Percentiles rank a stretch among this genome's conserved stretches.
Evolutionary conservation across 2,888 invertebrate species (phyloP).

Genomic region (Mantis religiosa): DNA sequence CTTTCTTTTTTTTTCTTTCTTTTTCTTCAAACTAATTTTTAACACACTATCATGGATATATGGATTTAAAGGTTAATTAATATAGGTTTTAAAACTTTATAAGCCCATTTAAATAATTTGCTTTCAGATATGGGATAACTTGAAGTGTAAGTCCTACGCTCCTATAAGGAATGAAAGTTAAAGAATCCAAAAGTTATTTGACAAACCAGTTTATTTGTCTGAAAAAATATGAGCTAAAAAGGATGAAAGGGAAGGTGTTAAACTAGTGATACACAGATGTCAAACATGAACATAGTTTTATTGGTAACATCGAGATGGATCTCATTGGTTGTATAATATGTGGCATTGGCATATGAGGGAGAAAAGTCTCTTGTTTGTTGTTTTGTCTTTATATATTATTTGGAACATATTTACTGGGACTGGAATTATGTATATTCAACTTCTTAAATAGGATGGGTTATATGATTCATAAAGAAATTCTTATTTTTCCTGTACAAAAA

Average conservation of each 20-base stretch:
- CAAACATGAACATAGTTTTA: slow-evolving; percentile 29
- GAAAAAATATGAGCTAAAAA: not conserved
- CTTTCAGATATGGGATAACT: no score
- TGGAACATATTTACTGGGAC: not conserved
- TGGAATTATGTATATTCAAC: not conserved
- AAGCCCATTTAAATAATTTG: no score
- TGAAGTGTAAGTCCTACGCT: no score
- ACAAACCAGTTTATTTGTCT: not conserved
- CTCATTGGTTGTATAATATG: slow-evolving; percentile 4
- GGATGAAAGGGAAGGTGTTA: not conserved
- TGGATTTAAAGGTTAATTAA: no score
- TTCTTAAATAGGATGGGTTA: not conserved
- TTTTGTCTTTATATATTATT: not conserved
- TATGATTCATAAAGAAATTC: slow-evolving; percentile 17
- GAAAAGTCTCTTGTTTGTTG: not conserved
- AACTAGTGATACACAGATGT: not conserved
- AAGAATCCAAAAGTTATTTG: not conserved
- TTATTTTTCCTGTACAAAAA: slow-evolving; percentile 26
- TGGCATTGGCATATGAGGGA: not conserved
- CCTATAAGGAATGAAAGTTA: no score
- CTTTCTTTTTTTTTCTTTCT: no score
- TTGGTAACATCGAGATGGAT: slow-evolving; percentile 28
- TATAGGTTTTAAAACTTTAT: no score
- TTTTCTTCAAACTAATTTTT: no score
- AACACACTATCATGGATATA: no score